Evolutionary conservation across 1,140 invertebrate genomes (phyloP), one percentile per base, ranked within the genome.

Genomic region (Ooceraea biroi): DNA sequence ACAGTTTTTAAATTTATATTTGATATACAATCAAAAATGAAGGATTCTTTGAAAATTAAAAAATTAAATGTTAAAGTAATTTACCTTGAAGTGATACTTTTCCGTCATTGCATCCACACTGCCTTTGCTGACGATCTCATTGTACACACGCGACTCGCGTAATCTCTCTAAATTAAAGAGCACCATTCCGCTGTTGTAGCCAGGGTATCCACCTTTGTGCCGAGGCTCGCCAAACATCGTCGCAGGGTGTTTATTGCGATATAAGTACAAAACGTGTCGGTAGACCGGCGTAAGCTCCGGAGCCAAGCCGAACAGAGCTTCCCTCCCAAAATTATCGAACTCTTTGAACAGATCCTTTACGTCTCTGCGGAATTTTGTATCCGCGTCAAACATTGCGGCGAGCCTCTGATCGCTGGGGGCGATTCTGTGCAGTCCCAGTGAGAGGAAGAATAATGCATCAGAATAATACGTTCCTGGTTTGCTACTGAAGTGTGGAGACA

Each of bases 221-320:
- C 84, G 73, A n/a, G 96, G 95, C 57, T 94, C 93, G 36, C 97
- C 97, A 57, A 97, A 95, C 11, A 90, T 91, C 3, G 96, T 97
- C 12, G 95, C 93, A 0, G 95, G 95, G 91, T 97, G 94, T 48
- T 95, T 94, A 19, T 93, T 94, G 44, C 97, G 94, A 91, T 97
- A 98, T 10, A 95, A 89, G 82, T 97, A 96, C 1, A 98, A 94
- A 74, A 97, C 95, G 90, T 98, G 97, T 17, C 96, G 95, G 91
- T 98, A 98, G 0, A 98, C 97, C 0, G 97, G 97, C 0, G 97
- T 97, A 36, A 97, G 94, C 92, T 98, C 97, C 3, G 96, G 96
- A 0, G 97, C 96, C 17, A 98, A 93, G 0, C 97, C 98, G 86
- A 98, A 97, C 0, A 98, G 91, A 84, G 97, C 93, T 48, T 91